Conservation (phyloP, 1,140 invertebrate genomes). For the Papilio polyxenes region DNA sequence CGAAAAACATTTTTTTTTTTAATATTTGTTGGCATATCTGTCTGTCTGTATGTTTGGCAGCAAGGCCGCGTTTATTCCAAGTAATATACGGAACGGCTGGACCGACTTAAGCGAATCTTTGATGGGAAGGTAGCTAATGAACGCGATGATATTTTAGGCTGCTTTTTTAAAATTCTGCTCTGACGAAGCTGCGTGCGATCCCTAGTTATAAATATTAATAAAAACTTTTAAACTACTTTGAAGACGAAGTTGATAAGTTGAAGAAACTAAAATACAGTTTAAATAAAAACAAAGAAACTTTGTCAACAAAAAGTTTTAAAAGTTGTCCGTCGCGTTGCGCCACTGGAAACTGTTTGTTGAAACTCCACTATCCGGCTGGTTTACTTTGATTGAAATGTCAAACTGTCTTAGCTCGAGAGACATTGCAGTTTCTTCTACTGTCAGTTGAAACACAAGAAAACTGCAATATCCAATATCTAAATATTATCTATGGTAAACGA, state of each 20-base stretch:
- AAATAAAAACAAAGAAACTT: background rate
- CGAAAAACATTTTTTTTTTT: too few species aligned
- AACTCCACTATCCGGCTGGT: background rate
- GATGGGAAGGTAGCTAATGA: too few species aligned
- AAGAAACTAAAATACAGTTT: background rate
- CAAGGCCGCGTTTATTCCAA: too few species aligned
- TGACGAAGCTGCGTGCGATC: too few species aligned
- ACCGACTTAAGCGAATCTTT: too few species aligned
- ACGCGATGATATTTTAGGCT: too few species aligned
- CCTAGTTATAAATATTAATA: background rate
- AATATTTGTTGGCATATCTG: too few species aligned
- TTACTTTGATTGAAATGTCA: constrained; percentile 20
- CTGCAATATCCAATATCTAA: background rate
- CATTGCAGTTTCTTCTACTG: background rate
- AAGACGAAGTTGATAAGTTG: background rate
- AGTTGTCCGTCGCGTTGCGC: background rate
- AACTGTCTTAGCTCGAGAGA: background rate
- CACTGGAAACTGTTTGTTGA: background rate
- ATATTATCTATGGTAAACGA: too few species aligned
- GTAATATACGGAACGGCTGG: too few species aligned
- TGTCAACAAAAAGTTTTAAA: background rate
- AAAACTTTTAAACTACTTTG: background rate
- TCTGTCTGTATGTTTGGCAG: too few species aligned
- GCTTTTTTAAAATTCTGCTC: too few species aligned
- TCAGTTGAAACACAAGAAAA: background rate